A percentile compares a stretch with the other conserved stretches of the same genome.
phyloP scores from a whole-genome alignment of 2,888 invertebrate species.

The Eupeodes luniger region DNA sequence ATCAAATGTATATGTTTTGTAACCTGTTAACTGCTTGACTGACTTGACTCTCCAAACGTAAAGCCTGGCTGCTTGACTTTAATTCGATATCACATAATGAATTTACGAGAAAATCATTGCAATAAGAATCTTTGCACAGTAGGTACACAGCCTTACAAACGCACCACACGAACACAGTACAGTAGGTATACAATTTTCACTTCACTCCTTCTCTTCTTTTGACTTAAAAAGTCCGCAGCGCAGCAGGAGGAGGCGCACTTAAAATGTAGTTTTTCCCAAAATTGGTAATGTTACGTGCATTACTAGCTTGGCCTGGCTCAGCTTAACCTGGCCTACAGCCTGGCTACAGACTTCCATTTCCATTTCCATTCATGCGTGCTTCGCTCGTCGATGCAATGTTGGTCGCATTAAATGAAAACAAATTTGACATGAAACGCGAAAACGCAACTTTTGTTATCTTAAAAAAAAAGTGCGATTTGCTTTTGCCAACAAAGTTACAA shows the following conservation, averaged over 20 bases:
- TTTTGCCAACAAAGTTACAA: constrained; percentile 23
- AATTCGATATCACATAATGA: constrained; percentile 30
- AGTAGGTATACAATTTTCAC: constrained; percentile 16
- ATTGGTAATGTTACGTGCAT: constrained; percentile 71
- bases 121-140: constrained; percentile 44
- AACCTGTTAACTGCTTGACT: constrained; percentile 60
- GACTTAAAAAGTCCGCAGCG: neutral
- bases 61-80: constrained; percentile 42
- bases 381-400: neutral
- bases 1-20: constrained; percentile 67
- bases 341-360: constrained; percentile 51
- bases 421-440: constrained; percentile 47
- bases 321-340: neutral
- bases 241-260: constrained; percentile 32
- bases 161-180: accelerated
- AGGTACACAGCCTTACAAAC: neutral
- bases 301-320: constrained; percentile 44
- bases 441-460: constrained; percentile 36
- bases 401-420: constrained; percentile 55
- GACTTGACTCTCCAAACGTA: neutral
- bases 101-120: constrained; percentile 61
- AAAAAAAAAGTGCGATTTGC: constrained; percentile 34
- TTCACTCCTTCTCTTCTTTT: constrained; percentile 4
- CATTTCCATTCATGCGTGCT: constrained; percentile 60
- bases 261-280: constrained; percentile 70